These are phyloP conservation scores for Labroides dimidiatus DNA, from an alignment of 2,797 vertebrate species.

Conservation along the genomic window DNA sequence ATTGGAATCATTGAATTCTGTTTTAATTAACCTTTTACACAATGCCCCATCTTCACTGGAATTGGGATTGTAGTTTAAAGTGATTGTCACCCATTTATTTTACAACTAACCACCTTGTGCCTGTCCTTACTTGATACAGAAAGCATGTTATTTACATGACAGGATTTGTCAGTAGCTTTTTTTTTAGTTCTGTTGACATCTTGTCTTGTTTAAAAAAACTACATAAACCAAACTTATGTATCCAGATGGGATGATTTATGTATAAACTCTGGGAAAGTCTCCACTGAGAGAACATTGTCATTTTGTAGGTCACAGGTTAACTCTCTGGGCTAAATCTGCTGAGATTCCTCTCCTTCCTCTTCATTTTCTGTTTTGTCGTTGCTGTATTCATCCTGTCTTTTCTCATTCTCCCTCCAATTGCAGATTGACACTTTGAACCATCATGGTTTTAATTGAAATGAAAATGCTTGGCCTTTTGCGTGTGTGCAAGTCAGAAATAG, in stretches of 20 bases:
- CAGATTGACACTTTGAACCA: constrained; percentile 29
- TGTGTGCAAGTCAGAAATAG: constrained; percentile 5
- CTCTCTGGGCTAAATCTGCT: constrained; percentile 20
- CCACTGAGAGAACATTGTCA: constrained; percentile 39
- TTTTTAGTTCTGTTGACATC: not conserved
- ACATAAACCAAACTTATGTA: not conserved
- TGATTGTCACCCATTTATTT: not conserved
- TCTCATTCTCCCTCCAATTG: not conserved
- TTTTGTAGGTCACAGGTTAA: constrained; percentile 36
- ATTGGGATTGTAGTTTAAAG: too few relatives aligned
- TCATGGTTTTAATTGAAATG: constrained; percentile 37
- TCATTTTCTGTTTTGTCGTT: not conserved
- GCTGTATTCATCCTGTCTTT: not conserved
- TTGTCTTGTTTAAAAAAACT: not conserved
- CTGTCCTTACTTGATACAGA: not conserved
- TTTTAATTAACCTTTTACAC: too few relatives aligned
- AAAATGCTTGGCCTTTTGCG: constrained; percentile 17
- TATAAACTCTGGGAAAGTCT: too few relatives aligned
- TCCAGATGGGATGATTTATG: not conserved
- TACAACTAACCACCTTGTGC: not conserved
- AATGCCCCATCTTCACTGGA: too few relatives aligned
- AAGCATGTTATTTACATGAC: too few relatives aligned
- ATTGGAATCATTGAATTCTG: too few relatives aligned
- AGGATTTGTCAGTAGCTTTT: too few relatives aligned
- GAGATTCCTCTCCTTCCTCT: not conserved